A percentile compares a stretch with the other conserved stretches of the same genome.
Evolutionary conservation across 2,888 invertebrate genomes (phyloP).

Genomic region (Oscheius myriophilus): DNA sequence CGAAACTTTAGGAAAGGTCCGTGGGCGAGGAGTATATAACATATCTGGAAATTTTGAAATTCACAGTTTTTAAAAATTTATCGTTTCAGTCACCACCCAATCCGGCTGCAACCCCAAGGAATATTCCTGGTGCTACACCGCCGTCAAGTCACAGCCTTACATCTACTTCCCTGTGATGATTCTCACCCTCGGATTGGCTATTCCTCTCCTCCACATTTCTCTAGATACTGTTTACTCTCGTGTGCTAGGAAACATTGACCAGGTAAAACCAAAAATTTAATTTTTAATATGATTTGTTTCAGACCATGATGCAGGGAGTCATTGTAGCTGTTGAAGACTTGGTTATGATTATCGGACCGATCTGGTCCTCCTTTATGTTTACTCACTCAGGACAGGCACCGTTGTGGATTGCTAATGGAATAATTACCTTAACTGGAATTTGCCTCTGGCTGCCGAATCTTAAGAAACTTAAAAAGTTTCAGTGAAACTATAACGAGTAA

Average conservation of each 20-base stretch:
- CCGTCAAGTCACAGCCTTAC: slow-evolving; percentile 29
- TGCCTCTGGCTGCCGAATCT: slow-evolving; percentile 7
- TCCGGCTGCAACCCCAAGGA: slow-evolving; percentile 41
- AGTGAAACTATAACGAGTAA: slow-evolving; percentile 23
- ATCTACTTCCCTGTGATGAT: slow-evolving; percentile 41
- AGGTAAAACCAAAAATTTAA: slow-evolving; percentile 27
- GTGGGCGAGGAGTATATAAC: slow-evolving; percentile 40
- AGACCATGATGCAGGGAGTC: slow-evolving; percentile 46
- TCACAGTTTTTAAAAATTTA: neutral
- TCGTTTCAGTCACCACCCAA: slow-evolving; percentile 28
- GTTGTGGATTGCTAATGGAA: slow-evolving; percentile 45
- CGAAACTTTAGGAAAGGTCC: no score
- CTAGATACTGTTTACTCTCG: slow-evolving; percentile 50
- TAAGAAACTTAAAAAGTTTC: slow-evolving; percentile 16
- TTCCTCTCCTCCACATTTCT: slow-evolving; percentile 41
- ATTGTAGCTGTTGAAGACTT: slow-evolving; percentile 47
- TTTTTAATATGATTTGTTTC: neutral
- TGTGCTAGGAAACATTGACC: slow-evolving; percentile 51
- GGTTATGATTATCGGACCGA: slow-evolving; percentile 43
- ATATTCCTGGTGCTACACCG: slow-evolving; percentile 39
- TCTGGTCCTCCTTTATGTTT: slow-evolving; percentile 45
- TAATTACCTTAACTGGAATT: slow-evolving; percentile 14
- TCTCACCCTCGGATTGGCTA: slow-evolving; percentile 45
- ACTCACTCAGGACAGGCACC: slow-evolving; percentile 38
- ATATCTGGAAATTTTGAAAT: slow-evolving; percentile 27